Conservation (phyloP, 2,113 vertebrate species). For the Mus spicilegus region DNA sequence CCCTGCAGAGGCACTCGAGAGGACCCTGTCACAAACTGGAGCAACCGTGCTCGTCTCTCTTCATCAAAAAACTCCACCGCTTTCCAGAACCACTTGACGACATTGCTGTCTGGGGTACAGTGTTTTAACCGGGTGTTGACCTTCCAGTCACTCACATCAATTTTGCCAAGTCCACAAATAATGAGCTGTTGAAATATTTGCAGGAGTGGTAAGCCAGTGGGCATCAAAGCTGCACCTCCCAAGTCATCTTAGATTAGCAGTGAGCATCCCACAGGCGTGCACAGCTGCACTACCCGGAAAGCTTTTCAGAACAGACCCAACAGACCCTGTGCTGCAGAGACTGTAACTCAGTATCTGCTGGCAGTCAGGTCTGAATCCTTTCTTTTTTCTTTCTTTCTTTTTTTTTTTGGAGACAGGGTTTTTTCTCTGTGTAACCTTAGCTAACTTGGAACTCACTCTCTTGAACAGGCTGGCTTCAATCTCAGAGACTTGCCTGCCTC, state of each 20-base stretch:
- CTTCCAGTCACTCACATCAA: conserved; percentile 99
- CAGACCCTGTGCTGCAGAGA: not conserved
- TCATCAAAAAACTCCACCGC: conserved; percentile 98
- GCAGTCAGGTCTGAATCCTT: not conserved
- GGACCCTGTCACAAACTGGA: conserved; percentile 99
- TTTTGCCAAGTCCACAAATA: conserved; percentile 98
- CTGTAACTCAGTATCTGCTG: not conserved
- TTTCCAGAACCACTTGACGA: conserved; percentile 99
- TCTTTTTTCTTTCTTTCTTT: no score
- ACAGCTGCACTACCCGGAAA: not conserved
- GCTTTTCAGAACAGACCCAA: conserved; percentile 16
- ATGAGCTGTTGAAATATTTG: conserved; percentile 90
- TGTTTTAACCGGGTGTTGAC: conserved; percentile 98
- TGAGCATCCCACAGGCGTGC: not conserved
- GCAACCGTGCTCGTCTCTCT: conserved; percentile 94
- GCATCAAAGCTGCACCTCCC: not conserved
- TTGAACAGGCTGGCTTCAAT: not conserved
- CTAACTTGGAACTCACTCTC: not conserved
- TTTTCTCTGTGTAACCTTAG: not conserved
- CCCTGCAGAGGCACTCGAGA: conserved; percentile 98
- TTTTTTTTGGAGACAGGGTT: not conserved
- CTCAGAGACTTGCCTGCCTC: not conserved
- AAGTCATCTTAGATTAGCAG: conserved; percentile 27
- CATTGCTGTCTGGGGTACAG: conserved; percentile 97
- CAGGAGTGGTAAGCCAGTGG: conserved; percentile 35